Evolutionary conservation across 1,140 invertebrate genomes (phyloP).

Genomic region (Trialeurodes vaporariorum): DNA sequence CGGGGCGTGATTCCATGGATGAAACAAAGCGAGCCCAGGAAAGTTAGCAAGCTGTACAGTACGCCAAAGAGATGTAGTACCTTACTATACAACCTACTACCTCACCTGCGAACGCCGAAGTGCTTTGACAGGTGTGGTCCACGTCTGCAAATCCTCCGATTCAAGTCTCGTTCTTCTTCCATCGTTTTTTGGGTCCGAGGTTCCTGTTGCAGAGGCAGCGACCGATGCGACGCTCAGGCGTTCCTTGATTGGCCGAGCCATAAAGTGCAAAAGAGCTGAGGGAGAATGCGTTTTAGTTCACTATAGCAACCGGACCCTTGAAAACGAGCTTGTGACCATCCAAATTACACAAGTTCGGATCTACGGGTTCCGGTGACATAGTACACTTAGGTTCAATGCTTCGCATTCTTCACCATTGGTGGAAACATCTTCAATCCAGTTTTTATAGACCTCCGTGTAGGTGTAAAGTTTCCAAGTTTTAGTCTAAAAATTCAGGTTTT

Average conservation of each 20-base stretch:
- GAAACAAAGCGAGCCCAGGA: constrained; percentile 34
- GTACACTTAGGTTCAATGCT: background rate
- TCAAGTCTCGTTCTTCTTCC: constrained; percentile 13
- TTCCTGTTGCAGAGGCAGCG: no score
- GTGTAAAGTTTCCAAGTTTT: no score
- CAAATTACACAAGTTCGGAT: constrained; percentile 38
- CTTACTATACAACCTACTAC: constrained; percentile 68
- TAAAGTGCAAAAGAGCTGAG: background rate
- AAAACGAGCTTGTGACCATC: constrained; percentile 36
- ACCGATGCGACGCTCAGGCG: no score
- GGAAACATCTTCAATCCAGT: background rate
- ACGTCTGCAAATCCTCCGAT: constrained; percentile 10
- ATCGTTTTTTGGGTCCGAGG: background rate
- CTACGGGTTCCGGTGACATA: constrained; percentile 33
- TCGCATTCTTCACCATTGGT: background rate
- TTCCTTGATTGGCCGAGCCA: background rate
- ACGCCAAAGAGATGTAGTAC: constrained; percentile 49
- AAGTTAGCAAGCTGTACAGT: constrained; percentile 69
- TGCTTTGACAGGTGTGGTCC: constrained; percentile 20
- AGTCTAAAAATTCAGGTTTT: no score
- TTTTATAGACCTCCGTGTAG: no score
- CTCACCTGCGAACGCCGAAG: constrained; percentile 43
- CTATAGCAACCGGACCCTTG: constrained; percentile 29
- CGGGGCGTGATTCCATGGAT: background rate
- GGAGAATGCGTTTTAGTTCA: background rate